A percentile compares a stretch with the other conserved stretches of the same genome.
phyloP scores from a whole-genome alignment of 2,888 invertebrate genomes.

The Ectemnius continuus region DNA sequence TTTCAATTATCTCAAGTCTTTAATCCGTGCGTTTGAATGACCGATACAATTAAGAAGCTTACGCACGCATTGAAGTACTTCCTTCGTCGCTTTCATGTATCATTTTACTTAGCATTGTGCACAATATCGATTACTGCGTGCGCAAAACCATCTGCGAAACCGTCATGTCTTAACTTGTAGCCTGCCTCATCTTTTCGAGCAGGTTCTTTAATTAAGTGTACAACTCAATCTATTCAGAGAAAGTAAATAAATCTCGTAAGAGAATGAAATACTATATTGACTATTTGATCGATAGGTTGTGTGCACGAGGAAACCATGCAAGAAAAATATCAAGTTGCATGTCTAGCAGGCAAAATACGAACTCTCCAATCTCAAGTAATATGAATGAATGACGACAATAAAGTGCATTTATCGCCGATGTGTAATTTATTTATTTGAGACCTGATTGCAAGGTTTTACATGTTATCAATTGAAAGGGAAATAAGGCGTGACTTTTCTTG shows the following conservation, averaged over 20 bases:
- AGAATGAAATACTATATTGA: conserved; percentile 3
- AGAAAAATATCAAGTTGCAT: neutral
- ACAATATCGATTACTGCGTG: conserved; percentile 23
- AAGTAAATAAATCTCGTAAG: conserved; percentile 6
- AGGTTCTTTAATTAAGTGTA: conserved; percentile 6
- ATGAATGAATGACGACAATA: conserved; percentile 70
- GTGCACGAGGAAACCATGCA: neutral
- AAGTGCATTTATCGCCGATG: conserved; percentile 66
- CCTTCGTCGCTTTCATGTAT: conserved; percentile 20
- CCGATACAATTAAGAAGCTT: no score
- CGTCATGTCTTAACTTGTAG: no score
- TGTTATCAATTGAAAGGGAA: no score
- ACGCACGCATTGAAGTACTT: conserved; percentile 16
- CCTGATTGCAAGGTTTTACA: neutral
- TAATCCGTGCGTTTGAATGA: conserved; percentile 4
- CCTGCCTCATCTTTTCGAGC: no score
- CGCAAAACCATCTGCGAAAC: conserved; percentile 23
- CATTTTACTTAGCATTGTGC: conserved; percentile 34
- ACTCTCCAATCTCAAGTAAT: conserved; percentile 53
- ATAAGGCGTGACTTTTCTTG: neutral
- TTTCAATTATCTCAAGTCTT: conserved; percentile 17
- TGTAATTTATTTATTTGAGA: conserved; percentile 6
- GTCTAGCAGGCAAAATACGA: neutral
- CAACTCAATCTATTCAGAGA: conserved; percentile 1
- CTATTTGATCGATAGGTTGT: conserved; percentile 1